Conservation (phyloP, 2,888 invertebrate genomes). For the Elaeidobius kamerunicus region DNA sequence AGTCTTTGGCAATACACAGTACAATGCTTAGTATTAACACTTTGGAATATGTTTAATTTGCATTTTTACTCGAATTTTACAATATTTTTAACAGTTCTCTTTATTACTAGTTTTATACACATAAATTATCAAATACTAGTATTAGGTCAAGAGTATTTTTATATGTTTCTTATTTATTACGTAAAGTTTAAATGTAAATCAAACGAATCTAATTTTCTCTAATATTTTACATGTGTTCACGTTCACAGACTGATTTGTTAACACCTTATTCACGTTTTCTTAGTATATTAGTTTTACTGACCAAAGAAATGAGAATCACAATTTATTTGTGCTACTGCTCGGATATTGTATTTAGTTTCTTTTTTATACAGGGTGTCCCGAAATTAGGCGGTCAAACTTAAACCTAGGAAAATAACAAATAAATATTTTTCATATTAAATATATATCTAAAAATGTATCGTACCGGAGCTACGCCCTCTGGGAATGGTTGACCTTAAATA, state of each 20-base stretch:
- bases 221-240: conserved; percentile 33
- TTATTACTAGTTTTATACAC: conserved; percentile 1
- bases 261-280: conserved; percentile 31
- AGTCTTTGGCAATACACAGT: neutral
- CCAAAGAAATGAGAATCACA: conserved; percentile 8
- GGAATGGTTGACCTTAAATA: too few relatives aligned
- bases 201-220: conserved; percentile 11
- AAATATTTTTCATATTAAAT: too few relatives aligned
- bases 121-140: conserved; percentile 2
- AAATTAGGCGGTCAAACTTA: too few relatives aligned
- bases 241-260: conserved; percentile 41
- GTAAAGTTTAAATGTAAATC: conserved; percentile 3
- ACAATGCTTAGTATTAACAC: neutral
- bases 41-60: neutral
- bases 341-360: too few relatives aligned
- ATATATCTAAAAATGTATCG: too few relatives aligned
- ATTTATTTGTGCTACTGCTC: too few relatives aligned
- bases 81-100: neutral
- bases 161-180: conserved; percentile 11
- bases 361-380: too few relatives aligned
- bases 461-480: too few relatives aligned
- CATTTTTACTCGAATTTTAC: neutral
- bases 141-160: conserved; percentile 19
- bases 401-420: too few relatives aligned
- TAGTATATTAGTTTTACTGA: conserved; percentile 14